Conservation (phyloP, 1,140 invertebrate genomes). For the Ptiloglossa arizonensis region DNA sequence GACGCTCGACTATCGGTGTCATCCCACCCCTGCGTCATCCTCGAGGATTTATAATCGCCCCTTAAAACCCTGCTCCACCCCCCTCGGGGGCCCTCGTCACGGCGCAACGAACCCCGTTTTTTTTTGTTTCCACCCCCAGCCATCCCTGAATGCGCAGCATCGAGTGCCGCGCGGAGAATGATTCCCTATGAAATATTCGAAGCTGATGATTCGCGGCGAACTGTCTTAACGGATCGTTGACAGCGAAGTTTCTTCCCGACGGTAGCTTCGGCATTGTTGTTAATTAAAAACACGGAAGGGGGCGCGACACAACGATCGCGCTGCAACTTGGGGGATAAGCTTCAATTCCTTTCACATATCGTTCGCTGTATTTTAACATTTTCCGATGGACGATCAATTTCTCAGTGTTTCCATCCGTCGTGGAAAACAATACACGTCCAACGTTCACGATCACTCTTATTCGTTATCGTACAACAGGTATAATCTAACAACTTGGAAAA, state of each 20-base stretch:
- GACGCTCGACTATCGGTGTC: slow-evolving; percentile 46
- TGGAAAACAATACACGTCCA: too few relatives aligned
- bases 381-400: too few relatives aligned
- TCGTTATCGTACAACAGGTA: too few relatives aligned
- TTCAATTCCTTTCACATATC: background rate
- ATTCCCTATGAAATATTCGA: slow-evolving; percentile 9
- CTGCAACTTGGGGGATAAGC: too few relatives aligned
- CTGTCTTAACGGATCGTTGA: slow-evolving; percentile 39
- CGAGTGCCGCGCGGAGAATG: background rate
- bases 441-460: too few relatives aligned
- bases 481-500: too few relatives aligned
- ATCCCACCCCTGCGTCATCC: slow-evolving; percentile 23
- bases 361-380: too few relatives aligned
- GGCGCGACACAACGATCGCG: background rate
- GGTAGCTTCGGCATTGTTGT: background rate
- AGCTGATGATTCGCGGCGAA: slow-evolving; percentile 13
- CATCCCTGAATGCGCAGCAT: background rate
- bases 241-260: slow-evolving; percentile 18
- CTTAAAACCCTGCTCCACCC: background rate
- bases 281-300: background rate
- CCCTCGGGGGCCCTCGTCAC: background rate
- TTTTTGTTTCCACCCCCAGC: slow-evolving; percentile 10
- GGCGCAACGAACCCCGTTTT: slow-evolving; percentile 9
- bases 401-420: too few relatives aligned
- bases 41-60: slow-evolving; percentile 48